phyloP scores from a whole-genome alignment of 64 coral and sea anemone genomes.

The Acropora yongei region DNA sequence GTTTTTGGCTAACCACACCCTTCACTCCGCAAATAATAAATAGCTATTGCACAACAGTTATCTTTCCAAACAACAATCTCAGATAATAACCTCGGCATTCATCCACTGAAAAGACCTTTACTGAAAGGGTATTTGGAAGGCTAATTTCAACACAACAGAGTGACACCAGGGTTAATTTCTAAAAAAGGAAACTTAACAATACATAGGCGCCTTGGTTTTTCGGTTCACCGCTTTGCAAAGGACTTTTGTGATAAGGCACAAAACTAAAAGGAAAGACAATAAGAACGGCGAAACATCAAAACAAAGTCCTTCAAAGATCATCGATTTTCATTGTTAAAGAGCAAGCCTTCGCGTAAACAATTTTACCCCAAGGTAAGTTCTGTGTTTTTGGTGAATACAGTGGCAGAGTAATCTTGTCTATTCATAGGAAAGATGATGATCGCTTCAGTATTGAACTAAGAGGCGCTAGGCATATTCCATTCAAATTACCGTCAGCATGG shows the following conservation, averaged over 20 bases:
- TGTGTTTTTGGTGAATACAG: background rate
- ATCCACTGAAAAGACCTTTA: too few species aligned
- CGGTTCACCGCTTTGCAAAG: constrained; percentile 22
- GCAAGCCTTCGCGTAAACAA: background rate
- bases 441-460: background rate
- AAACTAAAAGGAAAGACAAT: background rate
- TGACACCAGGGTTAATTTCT: background rate
- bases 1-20: too few species aligned
- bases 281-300: constrained; percentile 13
- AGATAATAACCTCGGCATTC: too few species aligned
- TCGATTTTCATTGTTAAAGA: background rate
- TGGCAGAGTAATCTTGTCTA: background rate
- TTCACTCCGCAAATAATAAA: too few species aligned
- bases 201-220: constrained; percentile 34
- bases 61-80: too few species aligned
- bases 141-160: too few species aligned
- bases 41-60: too few species aligned
- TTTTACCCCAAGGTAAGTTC: background rate
- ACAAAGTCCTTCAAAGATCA: constrained; percentile 9
- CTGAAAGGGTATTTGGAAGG: too few species aligned
- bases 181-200: background rate
- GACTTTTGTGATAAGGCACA: background rate
- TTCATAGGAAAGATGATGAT: background rate
- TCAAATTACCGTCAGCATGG: background rate
- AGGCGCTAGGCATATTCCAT: background rate